phyloP scores from a whole-genome alignment of 1,140 invertebrate genomes.

The Leptinotarsa texana region DNA sequence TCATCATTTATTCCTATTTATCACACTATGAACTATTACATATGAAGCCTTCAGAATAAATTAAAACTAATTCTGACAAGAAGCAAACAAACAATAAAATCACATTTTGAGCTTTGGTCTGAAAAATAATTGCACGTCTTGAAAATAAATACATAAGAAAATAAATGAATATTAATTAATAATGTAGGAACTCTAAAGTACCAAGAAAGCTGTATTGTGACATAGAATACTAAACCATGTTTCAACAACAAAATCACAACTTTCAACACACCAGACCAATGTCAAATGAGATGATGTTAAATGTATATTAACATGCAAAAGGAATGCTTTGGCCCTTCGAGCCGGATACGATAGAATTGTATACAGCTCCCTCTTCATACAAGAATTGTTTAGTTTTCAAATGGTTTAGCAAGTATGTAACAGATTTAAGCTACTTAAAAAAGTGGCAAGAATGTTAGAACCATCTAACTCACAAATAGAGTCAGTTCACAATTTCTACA shows the following conservation, averaged over 20 bases:
- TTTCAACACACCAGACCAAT: too few species aligned
- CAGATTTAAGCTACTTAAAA: too few species aligned
- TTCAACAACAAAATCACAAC: too few species aligned
- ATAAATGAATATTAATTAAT: background rate
- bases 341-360: background rate
- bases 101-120: constrained; percentile 9
- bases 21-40: background rate
- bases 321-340: background rate
- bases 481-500: too few species aligned
- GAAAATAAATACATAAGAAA: constrained; percentile 8
- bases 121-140: background rate
- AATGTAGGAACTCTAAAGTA: background rate
- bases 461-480: too few species aligned
- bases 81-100: constrained; percentile 15
- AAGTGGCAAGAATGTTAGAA: too few species aligned
- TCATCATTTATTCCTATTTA: background rate
- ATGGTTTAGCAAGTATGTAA: too few species aligned
- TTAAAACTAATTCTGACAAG: constrained; percentile 17
- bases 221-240: too few species aligned
- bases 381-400: too few species aligned
- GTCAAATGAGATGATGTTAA: too few species aligned
- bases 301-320: background rate
- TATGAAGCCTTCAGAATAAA: background rate
- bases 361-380: too few species aligned
- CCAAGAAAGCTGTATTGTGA: background rate